Evolutionary conservation across 2,113 vertebrate genomes (phyloP), one percentile per base, ranked within the genome.

Genomic region (Thalassoma bifasciatum): DNA sequence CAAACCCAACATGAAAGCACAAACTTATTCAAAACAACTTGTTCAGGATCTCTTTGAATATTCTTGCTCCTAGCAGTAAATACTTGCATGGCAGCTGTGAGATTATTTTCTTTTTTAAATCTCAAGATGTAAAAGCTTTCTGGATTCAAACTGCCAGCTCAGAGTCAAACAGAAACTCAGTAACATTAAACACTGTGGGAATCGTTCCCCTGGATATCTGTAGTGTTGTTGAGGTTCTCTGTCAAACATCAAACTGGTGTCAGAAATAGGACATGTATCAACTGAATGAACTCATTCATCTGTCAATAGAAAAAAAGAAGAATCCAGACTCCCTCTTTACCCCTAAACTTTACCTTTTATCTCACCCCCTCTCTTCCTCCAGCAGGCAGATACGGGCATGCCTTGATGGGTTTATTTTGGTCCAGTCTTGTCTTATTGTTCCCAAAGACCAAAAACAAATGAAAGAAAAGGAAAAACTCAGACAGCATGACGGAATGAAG

Each of bases 401-500:
- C 22, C 70, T 74, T 10, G 21, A 61, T 84, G n/a, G 56, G 52
- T 83, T 82, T 80, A 78, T 82, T 89, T 88, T 82, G 77, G 86
- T 91, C 85, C 82, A 40, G 53, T 84, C 75, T 72, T 66, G 76
- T 77, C 72, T 56, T 66, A 78, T 63, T 85, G 79, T 82, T 53
- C 77, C 86, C 44, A 67, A 86, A 84, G 64, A 47, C 56, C 74
- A 49, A 82, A 69, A 81, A 60, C 79, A 63, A 72, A 90, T 81
- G 86, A 83, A 79, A 83, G 82, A 83, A 74, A 88, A 83, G 72
- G 70, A 63, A 61, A 46, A 87, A 77, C 71, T 79, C 84, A 91
- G 91, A 90, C 87, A 91, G 89, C 87, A 74, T 87, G 72, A 93
- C 66, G 85, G 91, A 89, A 93, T 91, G 88, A 92, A 88, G 82